Percentiles rank a stretch among this genome's conserved stretches.
Evolutionary conservation across 2,113 vertebrate genomes (phyloP).

Genomic region (Atherinomorus stipes): DNA sequence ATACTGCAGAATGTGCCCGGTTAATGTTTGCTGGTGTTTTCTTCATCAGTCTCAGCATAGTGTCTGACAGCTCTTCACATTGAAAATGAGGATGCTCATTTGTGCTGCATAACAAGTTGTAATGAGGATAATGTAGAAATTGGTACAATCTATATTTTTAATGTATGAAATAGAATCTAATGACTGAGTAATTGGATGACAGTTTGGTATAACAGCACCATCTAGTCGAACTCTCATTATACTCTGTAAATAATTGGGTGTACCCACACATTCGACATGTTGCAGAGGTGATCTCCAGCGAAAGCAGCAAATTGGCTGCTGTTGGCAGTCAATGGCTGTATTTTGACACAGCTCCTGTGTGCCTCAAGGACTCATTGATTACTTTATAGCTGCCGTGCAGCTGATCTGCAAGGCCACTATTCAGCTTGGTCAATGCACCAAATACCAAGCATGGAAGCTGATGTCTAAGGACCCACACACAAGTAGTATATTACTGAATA

Average conservation of each 20-base stretch:
- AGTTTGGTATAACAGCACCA: slow-evolving; percentile 64
- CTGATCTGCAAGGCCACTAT: slow-evolving; percentile 66
- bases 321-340: slow-evolving; percentile 73
- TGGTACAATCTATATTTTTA: slow-evolving; percentile 39
- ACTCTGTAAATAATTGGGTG: slow-evolving; percentile 56
- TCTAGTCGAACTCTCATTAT: slow-evolving; percentile 66
- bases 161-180: slow-evolving; percentile 60
- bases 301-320: slow-evolving; percentile 73
- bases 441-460: slow-evolving; percentile 47
- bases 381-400: slow-evolving; percentile 68
- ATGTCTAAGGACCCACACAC: slow-evolving; percentile 28
- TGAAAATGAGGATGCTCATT: slow-evolving; percentile 12
- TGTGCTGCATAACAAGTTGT: slow-evolving; percentile 30
- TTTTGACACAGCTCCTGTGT: slow-evolving; percentile 75
- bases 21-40: neutral
- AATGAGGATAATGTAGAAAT: slow-evolving; percentile 39
- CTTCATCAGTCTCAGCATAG: slow-evolving; percentile 18
- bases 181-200: slow-evolving; percentile 65
- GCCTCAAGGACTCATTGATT: slow-evolving; percentile 79
- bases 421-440: slow-evolving; percentile 69
- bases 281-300: slow-evolving; percentile 65
- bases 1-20: neutral
- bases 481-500: slow-evolving; percentile 19
- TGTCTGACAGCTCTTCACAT: slow-evolving; percentile 34
- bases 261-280: slow-evolving; percentile 64